Evolutionary conservation across 1,140 invertebrate genomes (phyloP).

Genomic region (Semibalanus balanoides): DNA sequence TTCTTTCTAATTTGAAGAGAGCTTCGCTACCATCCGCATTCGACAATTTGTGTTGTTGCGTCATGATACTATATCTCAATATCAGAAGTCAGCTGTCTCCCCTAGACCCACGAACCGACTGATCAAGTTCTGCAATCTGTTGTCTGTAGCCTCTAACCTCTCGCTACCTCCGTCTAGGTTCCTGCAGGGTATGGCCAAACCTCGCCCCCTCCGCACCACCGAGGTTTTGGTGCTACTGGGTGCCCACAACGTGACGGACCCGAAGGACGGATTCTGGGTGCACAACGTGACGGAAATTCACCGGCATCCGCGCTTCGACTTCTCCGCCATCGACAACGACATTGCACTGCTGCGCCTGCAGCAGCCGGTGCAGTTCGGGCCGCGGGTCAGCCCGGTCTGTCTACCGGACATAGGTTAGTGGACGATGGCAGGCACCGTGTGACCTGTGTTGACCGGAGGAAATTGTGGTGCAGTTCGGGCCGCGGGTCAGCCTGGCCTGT

Average conservation of each 20-base stretch:
- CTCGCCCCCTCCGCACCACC: background rate
- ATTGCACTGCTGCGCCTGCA: slow-evolving; percentile 42
- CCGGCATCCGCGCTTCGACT: slow-evolving; percentile 14
- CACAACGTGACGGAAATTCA: background rate
- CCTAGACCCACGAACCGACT: too few species aligned
- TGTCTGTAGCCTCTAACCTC: too few species aligned
- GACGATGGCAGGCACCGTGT: too few species aligned
- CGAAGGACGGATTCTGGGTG: background rate
- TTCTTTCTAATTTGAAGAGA: too few species aligned
- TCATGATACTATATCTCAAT: too few species aligned
- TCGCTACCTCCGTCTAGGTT: background rate
- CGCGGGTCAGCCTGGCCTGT: too few species aligned
- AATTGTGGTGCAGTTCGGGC: too few species aligned
- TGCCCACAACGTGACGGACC: slow-evolving; percentile 2
- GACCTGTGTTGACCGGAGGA: too few species aligned
- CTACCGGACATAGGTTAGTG: slow-evolving; percentile 6
- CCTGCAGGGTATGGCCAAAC: background rate
- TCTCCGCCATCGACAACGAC: slow-evolving; percentile 36
- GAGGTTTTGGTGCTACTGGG: background rate
- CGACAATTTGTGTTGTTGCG: too few species aligned
- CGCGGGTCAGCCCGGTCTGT: slow-evolving; percentile 21
- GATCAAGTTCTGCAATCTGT: too few species aligned
- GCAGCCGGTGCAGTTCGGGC: slow-evolving; percentile 33
- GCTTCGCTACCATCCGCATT: too few species aligned
- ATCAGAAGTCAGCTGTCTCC: too few species aligned